A percentile compares a stretch with the other conserved stretches of the same genome.
Evolutionary conservation across 2,113 vertebrate species (phyloP).

Genomic region (Tupaia tana): DNA sequence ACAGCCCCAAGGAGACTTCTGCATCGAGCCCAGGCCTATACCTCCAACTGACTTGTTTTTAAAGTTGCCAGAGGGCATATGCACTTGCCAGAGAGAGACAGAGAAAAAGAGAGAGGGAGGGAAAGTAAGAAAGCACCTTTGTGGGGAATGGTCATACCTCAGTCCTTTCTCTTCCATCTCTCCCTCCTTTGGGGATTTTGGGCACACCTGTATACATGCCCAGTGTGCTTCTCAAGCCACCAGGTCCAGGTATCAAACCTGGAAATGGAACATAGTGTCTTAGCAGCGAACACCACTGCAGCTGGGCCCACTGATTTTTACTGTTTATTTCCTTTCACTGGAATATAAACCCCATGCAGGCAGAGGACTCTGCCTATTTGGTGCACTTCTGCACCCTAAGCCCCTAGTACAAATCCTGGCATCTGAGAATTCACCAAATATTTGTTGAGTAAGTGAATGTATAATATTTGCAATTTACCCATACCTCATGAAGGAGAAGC

Average conservation of each 20-base stretch:
- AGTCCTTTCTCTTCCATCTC: too few species aligned
- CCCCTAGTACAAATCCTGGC: neutral
- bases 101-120: too few species aligned
- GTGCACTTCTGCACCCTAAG: neutral
- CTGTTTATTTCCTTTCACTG: neutral
- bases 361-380: neutral
- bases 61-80: too few species aligned
- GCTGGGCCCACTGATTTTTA: neutral
- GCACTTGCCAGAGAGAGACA: too few species aligned
- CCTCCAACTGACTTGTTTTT: neutral
- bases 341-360: neutral
- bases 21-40: neutral
- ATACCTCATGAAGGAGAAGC: neutral
- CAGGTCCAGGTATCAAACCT: too few species aligned
- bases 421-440: neutral
- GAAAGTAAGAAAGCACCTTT: too few species aligned
- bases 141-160: too few species aligned
- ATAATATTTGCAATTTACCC: neutral
- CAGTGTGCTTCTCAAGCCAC: too few species aligned
- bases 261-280: too few species aligned
- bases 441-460: neutral
- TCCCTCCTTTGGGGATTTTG: too few species aligned
- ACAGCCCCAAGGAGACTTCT: neutral
- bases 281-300: too few species aligned
- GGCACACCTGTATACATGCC: too few species aligned